Evolutionary conservation across 2,113 vertebrate genomes (phyloP).

Genomic region (Himantopus leucocephalus): DNA sequence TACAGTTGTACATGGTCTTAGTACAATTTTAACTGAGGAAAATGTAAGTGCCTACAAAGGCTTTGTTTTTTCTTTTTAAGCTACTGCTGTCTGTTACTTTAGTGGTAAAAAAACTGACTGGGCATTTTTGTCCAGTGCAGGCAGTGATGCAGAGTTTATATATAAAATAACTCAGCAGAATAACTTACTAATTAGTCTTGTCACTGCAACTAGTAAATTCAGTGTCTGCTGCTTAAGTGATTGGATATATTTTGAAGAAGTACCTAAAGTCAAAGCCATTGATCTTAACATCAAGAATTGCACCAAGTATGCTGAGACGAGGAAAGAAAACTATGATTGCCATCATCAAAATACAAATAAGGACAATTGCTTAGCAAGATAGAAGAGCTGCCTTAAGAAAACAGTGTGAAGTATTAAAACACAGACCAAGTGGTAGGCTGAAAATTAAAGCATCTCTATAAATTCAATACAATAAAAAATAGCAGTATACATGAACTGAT

Average conservation of each 20-base stretch:
- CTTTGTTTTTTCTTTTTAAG: background rate
- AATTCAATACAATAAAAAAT: background rate
- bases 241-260: background rate
- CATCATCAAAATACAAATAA: background rate
- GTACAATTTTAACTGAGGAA: background rate
- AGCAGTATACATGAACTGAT: background rate
- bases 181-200: background rate
- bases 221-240: background rate
- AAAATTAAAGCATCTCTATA: background rate
- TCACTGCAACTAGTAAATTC: background rate
- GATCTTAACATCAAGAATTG: background rate
- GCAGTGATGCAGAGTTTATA: background rate
- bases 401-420: background rate
- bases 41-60: background rate
- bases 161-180: constrained; percentile 8
- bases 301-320: background rate
- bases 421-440: background rate
- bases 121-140: background rate
- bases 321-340: background rate
- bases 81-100: background rate
- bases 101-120: background rate
- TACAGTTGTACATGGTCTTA: background rate
- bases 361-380: background rate
- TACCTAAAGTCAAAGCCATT: background rate
- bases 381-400: background rate